phyloP scores from a whole-genome alignment of 2,888 invertebrate species.

The Branchellion lobata region DNA sequence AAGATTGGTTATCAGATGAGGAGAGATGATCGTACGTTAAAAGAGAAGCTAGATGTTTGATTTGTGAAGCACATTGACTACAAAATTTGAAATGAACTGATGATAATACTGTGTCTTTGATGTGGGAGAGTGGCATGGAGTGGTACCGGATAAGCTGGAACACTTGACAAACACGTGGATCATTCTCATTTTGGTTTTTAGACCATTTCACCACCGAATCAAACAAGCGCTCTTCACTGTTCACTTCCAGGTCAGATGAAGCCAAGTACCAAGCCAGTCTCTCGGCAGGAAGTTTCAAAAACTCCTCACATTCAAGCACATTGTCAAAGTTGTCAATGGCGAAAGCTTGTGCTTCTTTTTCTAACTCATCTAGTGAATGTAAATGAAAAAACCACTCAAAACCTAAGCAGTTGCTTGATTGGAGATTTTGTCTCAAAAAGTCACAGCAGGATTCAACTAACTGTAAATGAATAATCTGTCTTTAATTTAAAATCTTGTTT shows the following conservation, averaged over 20 bases:
- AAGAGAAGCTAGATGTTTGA: background rate
- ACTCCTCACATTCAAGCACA: constrained; percentile 60
- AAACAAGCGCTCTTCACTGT: constrained; percentile 59
- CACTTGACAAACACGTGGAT: constrained; percentile 17
- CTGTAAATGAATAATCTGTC: background rate
- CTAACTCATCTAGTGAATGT: constrained; percentile 58
- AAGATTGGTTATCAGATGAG: background rate
- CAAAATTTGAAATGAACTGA: constrained; percentile 10
- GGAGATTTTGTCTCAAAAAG: constrained; percentile 59
- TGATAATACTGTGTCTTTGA: constrained; percentile 16
- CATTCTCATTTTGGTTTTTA: constrained; percentile 44
- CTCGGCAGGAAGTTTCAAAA: constrained; percentile 57
- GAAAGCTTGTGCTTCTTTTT: constrained; percentile 57
- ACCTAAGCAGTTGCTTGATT: constrained; percentile 61
- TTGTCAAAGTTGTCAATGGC: constrained; percentile 59
- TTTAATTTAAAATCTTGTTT: too few relatives aligned
- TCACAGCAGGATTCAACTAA: constrained; percentile 54
- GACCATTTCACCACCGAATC: constrained; percentile 60
- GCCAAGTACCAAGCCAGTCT: constrained; percentile 57
- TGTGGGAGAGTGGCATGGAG: constrained; percentile 16
- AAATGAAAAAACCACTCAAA: constrained; percentile 61
- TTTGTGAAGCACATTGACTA: background rate
- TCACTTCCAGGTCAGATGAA: constrained; percentile 60
- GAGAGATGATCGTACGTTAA: background rate
- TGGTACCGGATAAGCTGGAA: constrained; percentile 28